Evolutionary conservation across 2,797 vertebrate genomes (phyloP).

Genomic region (Chaetophractus vellerosus): DNA sequence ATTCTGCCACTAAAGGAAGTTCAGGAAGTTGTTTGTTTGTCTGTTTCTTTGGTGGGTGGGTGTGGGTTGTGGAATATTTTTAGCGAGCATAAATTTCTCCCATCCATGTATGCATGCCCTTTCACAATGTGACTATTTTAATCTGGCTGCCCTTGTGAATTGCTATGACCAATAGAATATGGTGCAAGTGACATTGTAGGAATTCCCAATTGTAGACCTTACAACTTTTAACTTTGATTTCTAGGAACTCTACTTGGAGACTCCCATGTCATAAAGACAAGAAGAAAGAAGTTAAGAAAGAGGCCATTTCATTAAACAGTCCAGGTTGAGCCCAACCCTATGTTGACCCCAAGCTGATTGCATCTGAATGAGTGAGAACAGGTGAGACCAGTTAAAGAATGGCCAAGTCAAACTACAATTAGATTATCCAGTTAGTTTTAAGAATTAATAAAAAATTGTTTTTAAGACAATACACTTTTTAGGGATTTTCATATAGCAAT

Average conservation of each 20-base stretch:
- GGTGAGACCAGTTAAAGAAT: neutral
- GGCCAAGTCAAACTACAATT: neutral
- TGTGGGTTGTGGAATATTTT: neutral
- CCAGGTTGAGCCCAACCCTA: neutral
- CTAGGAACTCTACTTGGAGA: neutral
- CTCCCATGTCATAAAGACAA: neutral
- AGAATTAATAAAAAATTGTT: neutral
- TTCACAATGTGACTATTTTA: neutral
- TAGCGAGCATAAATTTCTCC: neutral
- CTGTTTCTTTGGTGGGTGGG: too few species aligned
- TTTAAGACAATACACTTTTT: neutral
- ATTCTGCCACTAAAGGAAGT: neutral
- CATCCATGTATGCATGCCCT: too few species aligned
- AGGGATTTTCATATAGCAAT: neutral
- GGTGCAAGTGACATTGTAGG: neutral
- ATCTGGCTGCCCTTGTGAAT: neutral
- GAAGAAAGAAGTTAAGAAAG: neutral
- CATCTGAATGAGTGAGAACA: neutral
- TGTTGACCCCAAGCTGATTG: neutral
- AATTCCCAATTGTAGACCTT: neutral
- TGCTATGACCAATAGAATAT: neutral
- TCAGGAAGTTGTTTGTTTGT: neutral
- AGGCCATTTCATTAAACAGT: too few species aligned
- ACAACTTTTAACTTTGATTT: neutral
- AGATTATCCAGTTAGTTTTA: neutral